These are phyloP conservation scores for Amphilophus citrinellus DNA, from an alignment of 2,113 vertebrate genomes.

Conservation along the genomic window DNA sequence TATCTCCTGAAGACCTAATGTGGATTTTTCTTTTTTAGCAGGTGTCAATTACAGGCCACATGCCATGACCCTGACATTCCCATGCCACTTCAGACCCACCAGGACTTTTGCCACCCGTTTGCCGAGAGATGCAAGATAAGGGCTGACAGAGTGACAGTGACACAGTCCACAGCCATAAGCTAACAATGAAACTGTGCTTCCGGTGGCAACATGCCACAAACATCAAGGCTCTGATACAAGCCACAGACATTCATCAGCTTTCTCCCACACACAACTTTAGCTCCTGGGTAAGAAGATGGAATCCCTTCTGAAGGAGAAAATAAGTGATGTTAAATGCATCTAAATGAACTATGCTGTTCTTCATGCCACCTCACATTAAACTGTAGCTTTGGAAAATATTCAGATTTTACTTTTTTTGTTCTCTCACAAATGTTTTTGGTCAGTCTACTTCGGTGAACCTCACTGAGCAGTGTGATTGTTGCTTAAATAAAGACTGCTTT, in stretches of 20 bases:
- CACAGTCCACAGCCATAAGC: slow-evolving; percentile 40
- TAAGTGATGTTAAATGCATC: background rate
- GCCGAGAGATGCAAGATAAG: slow-evolving; percentile 22
- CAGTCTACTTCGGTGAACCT: background rate
- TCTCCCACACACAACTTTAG: slow-evolving; percentile 27
- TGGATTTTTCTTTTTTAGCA: slow-evolving; percentile 25
- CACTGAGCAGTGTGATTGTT: slow-evolving; percentile 1
- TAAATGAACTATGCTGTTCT: background rate
- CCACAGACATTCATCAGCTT: slow-evolving; percentile 9
- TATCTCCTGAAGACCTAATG: slow-evolving; percentile 13
- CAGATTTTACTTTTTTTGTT: background rate
- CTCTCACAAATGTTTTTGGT: background rate
- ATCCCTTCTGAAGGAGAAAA: slow-evolving; percentile 34
- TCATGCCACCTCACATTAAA: background rate
- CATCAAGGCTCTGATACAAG: slow-evolving; percentile 5
- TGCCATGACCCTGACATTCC: slow-evolving; percentile 59
- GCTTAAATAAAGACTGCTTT: background rate
- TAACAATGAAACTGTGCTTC: slow-evolving; percentile 21
- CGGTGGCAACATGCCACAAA: slow-evolving; percentile 34
- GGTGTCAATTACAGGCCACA: slow-evolving; percentile 47
- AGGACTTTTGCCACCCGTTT: slow-evolving; percentile 1
- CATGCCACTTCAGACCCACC: slow-evolving; percentile 22
- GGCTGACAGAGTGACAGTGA: slow-evolving; percentile 57
- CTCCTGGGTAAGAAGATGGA: slow-evolving; percentile 20
- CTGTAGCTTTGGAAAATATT: background rate